Base-by-base conservation (phyloP, 2,888 invertebrate genomes). In the Ophioninae sp. region DNA sequence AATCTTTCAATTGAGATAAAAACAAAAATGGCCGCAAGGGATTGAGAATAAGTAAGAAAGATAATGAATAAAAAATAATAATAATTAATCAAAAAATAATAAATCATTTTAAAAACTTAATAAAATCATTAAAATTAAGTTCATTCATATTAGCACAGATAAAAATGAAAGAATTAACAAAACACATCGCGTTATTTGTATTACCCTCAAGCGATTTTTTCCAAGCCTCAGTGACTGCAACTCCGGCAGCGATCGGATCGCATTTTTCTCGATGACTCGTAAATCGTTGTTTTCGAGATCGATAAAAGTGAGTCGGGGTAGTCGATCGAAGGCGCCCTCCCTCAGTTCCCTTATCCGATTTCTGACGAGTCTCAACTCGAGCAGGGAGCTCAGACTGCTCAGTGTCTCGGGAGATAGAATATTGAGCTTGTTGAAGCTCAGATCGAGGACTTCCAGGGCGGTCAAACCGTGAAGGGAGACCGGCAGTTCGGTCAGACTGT, bases 201-300 rank as follows among this genome's bases (percentile, higher is more conserved):
- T 75, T 89, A 96, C 96, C 85, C 95, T 94, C n/a, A 97, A 93
- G 85, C 95, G 95, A 91, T 97, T 97, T 87, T 95, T 95, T 50
- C 96, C 95, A 78, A 97, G 93, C 65, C 94, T 93, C 23, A 98
- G 93, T 7, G 96, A 95, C 81, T 95, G 94, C 41, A 97, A 91
- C 80, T 95, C 95, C 0, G 96, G 96, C 65, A 98, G 92, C 80
- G 95, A 94, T 78, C 95, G 94, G 56, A 98, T 94, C 0, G 97
- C 95, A 83, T 96, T 96, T 0, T 96, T 94, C 88, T 97, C 96
- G 50, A 98, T 94, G 23, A 95, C 93, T 90, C 95, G 95, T 50
- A 98, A 94, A 89, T 97, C 96, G 91, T 98, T 97, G 89, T 96
- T 96, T 85, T 97, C 96, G 86, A 98, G 93, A 92, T 97, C 96